These are phyloP conservation scores for Hirtodrosophila duncani DNA, from an alignment of 2,888 invertebrate species.

Conservation along the genomic window DNA sequence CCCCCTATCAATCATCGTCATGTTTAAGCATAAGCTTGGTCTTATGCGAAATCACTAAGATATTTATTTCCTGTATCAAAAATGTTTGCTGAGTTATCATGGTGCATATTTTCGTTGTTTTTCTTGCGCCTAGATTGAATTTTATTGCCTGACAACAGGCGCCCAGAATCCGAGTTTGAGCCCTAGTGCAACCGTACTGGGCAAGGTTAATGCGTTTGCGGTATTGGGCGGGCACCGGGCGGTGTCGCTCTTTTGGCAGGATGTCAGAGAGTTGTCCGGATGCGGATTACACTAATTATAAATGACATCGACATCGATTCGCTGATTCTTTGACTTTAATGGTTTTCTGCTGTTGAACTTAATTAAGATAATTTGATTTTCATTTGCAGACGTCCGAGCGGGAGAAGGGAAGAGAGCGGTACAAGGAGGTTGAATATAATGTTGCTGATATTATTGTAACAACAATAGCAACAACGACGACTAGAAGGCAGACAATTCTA, in stretches of 20 bases:
- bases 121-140: conserved; percentile 51
- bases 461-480: conserved; percentile 16
- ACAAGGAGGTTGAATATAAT: conserved; percentile 33
- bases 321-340: conserved; percentile 42
- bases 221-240: too few relatives aligned
- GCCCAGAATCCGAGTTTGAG: conserved; percentile 1
- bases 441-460: conserved; percentile 38
- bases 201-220: too few relatives aligned
- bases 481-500: conserved; percentile 17
- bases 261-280: conserved; percentile 54
- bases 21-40: too few relatives aligned
- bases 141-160: conserved; percentile 47
- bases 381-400: conserved; percentile 41
- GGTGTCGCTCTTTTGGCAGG: conserved; percentile 34
- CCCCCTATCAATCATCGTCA: too few relatives aligned
- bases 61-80: too few relatives aligned
- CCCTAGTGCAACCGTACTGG: too few relatives aligned
- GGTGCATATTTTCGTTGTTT: conserved; percentile 13
- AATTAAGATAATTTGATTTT: conserved; percentile 40
- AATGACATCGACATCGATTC: conserved; percentile 43
- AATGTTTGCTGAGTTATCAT: conserved; percentile 8
- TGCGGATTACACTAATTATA: conserved; percentile 63
- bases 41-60: too few relatives aligned
- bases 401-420: not conserved
- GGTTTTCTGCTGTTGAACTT: conserved; percentile 43